Evolutionary conservation across 2,888 invertebrate genomes (phyloP), one percentile per base, ranked within the genome.

Genomic region (Drosophila acutilabella): DNA sequence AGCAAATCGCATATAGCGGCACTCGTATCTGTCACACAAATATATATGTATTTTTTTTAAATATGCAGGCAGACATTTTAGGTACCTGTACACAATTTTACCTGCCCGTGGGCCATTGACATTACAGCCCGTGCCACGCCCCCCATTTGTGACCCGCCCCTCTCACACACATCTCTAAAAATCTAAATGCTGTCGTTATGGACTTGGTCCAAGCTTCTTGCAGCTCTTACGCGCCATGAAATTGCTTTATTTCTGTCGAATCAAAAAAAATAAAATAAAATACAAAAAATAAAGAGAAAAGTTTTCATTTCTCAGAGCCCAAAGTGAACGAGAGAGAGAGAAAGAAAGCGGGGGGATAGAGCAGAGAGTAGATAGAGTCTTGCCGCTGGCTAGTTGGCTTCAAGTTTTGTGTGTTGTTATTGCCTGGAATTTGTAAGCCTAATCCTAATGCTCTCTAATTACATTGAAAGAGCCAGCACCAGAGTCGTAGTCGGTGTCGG

Each of bases 191-290:
- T 82, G 74, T 82, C 65, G 80, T 74, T 71, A 79, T 72, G 80
- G 68, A 70, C 81, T 26, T 54, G 68, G 78, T 67, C 64, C 61
- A 30, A 50, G 56, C 48, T 47, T 33, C 53, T 57, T 33, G 36
- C 33, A 36, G 57, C 62, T 67, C 70, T 58, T 77, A 80, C 74
- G 86, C 76, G 80, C 80, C 86, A 82, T 89, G 86, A 91, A 89
- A 84, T 89, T 90, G 91, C 89, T 90, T 91, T 90, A 90, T 91
- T 89, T 87, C 68, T 85, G 77, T 78, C 70, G 58, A 80, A 75
- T 78, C 75, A 67, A 47, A 50, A 50, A 44, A 60, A 62, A 50
- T 40, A 60, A 62, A 45, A 42, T 6, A 6, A 23, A 42, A 42
- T 18, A 38, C 41, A 51, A 38, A 59, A 56, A 64, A 42, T 48